A percentile compares a stretch with the other conserved stretches of the same genome.
Conservation (phyloP, 2,113 vertebrate species). For the western clawed frog (Xenopus tropicalis) region DNA sequence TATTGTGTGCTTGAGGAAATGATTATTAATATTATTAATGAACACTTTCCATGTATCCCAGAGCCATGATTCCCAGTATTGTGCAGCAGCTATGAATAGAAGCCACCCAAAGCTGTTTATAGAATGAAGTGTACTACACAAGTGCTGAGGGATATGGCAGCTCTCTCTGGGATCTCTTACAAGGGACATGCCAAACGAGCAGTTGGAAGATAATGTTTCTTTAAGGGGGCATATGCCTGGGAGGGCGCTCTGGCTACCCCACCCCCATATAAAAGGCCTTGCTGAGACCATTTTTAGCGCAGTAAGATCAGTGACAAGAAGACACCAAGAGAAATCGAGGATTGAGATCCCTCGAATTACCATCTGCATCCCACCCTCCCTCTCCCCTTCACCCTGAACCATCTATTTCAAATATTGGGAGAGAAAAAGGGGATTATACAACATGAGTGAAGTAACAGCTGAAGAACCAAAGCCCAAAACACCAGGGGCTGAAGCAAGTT, state of each 20-base stretch:
- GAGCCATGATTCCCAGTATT: background rate
- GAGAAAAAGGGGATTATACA: constrained; percentile 12
- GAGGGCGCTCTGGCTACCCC: background rate
- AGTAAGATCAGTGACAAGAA: constrained; percentile 43
- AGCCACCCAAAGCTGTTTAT: background rate
- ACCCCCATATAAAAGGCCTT: constrained; percentile 30
- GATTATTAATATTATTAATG: too few relatives aligned
- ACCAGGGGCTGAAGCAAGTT: constrained; percentile 12
- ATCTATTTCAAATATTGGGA: constrained; percentile 13
- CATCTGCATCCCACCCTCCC: constrained; percentile 42
- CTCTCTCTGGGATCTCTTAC: background rate
- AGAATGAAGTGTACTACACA: constrained; percentile 2
- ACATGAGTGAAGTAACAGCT: constrained; percentile 39
- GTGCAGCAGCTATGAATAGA: background rate
- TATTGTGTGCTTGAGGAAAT: too few relatives aligned
- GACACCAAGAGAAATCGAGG: constrained; percentile 31
- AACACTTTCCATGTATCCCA: background rate
- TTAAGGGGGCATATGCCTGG: constrained; percentile 12
- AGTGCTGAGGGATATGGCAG: background rate
- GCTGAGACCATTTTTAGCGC: constrained; percentile 31
- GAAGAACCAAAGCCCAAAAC: constrained; percentile 41
- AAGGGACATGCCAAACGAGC: background rate
- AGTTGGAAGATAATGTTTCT: constrained; percentile 9
- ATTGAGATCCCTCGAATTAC: constrained; percentile 41
- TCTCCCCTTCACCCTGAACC: constrained; percentile 32